phyloP scores from a whole-genome alignment of 2,888 invertebrate genomes.

The Ethmia dodecea region DNA sequence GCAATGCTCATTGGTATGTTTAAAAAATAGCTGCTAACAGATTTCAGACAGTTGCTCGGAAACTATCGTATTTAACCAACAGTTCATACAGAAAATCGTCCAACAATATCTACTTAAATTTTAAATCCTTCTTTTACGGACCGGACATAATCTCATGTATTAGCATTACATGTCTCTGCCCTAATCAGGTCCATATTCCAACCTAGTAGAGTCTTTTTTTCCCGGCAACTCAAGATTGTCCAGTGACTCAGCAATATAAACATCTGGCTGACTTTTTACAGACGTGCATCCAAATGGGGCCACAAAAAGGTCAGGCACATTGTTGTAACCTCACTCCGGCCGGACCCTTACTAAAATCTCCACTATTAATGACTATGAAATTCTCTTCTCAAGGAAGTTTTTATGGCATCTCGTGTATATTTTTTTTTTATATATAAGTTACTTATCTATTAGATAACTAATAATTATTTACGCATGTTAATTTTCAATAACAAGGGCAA shows the following conservation, averaged over 20 bases:
- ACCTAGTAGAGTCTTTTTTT: slow-evolving; percentile 18
- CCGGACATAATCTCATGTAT: slow-evolving; percentile 27
- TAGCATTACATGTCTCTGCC: slow-evolving; percentile 16
- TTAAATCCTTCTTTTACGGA: too few species aligned
- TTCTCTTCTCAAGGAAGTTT: slow-evolving; percentile 1
- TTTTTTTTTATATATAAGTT: too few species aligned
- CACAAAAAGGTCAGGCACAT: slow-evolving; percentile 40
- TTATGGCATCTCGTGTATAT: background rate
- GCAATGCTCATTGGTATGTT: too few species aligned
- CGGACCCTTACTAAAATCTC: slow-evolving; percentile 14
- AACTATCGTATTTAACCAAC: too few species aligned
- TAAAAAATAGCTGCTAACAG: too few species aligned
- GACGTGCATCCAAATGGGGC: slow-evolving; percentile 24
- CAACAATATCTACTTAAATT: too few species aligned
- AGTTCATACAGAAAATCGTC: too few species aligned
- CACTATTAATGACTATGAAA: slow-evolving; percentile 11
- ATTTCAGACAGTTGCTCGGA: too few species aligned
- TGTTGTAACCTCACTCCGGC: slow-evolving; percentile 21
- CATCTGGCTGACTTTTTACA: slow-evolving; percentile 45
- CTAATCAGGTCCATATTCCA: slow-evolving; percentile 11
- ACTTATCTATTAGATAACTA: too few species aligned
- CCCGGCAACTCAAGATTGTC: slow-evolving; percentile 19
- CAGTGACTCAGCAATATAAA: slow-evolving; percentile 58
- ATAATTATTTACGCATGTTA: too few species aligned
- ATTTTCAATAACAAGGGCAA: too few species aligned